A percentile compares a stretch with the other conserved stretches of the same genome.
Conservation (phyloP, 2,888 invertebrate species). For the Lochmaea crataegi region DNA sequence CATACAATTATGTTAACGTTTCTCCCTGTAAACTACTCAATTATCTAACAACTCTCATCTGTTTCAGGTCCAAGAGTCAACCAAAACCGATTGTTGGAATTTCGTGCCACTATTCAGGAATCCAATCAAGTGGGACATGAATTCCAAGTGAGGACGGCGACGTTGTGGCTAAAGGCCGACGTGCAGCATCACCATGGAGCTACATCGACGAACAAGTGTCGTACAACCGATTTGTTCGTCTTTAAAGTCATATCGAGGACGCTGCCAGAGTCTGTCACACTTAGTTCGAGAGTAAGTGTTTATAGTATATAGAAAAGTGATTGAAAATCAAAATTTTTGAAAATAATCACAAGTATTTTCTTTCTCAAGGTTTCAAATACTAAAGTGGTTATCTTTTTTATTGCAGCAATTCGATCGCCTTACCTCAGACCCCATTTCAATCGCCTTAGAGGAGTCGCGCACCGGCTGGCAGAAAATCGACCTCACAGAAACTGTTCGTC, state of each 20-base stretch:
- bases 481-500: slow-evolving; percentile 80
- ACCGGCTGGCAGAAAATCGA: slow-evolving; percentile 91
- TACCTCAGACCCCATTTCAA: slow-evolving; percentile 67
- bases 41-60: slow-evolving; percentile 34
- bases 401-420: slow-evolving; percentile 71
- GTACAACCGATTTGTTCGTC: slow-evolving; percentile 61
- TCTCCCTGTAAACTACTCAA: slow-evolving; percentile 3
- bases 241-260: slow-evolving; percentile 62
- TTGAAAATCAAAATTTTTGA: too few relatives aligned
- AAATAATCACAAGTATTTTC: background rate
- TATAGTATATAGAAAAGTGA: background rate
- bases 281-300: slow-evolving; percentile 70
- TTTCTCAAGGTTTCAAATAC: background rate
- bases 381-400: slow-evolving; percentile 18
- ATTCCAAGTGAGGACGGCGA: slow-evolving; percentile 81
- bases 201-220: slow-evolving; percentile 50
- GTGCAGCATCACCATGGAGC: slow-evolving; percentile 55
- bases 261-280: slow-evolving; percentile 71
- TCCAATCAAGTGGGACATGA: slow-evolving; percentile 68
- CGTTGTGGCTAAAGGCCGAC: slow-evolving; percentile 80
- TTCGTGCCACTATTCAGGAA: slow-evolving; percentile 76
- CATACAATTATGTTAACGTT: background rate
- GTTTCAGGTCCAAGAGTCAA: slow-evolving; percentile 82
- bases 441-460: slow-evolving; percentile 68
- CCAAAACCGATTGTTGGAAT: slow-evolving; percentile 87